Evolutionary conservation across 2,888 invertebrate species (phyloP).

Genomic region (Cosmia trapezina): DNA sequence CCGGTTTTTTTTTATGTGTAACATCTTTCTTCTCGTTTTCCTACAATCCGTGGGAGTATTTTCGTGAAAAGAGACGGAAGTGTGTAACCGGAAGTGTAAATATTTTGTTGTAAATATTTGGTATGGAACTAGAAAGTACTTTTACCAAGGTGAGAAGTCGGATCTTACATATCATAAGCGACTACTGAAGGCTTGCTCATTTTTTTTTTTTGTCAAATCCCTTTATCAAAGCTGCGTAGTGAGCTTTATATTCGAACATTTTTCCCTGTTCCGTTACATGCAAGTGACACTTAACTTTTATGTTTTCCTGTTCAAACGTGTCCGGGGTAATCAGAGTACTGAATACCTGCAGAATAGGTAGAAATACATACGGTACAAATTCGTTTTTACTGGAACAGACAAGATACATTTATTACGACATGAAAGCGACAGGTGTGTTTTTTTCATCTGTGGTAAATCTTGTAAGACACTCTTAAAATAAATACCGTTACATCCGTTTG

Average conservation of each 20-base stretch:
- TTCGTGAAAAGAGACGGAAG: too few species aligned
- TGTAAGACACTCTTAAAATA: too few species aligned
- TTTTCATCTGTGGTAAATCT: background rate
- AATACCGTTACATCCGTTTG: background rate
- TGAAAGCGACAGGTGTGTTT: background rate
- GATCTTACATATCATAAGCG: too few species aligned
- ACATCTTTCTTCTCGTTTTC: too few species aligned
- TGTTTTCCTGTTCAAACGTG: constrained; percentile 37
- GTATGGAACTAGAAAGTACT: too few species aligned
- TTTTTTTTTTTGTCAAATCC: constrained; percentile 1
- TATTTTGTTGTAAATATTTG: too few species aligned
- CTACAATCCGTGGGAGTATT: too few species aligned
- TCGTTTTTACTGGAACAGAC: background rate
- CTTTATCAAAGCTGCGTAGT: constrained; percentile 3
- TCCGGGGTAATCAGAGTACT: constrained; percentile 33
- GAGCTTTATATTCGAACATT: background rate
- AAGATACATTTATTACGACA: background rate
- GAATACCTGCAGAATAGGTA: background rate
- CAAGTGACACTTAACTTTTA: constrained; percentile 33
- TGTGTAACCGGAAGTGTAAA: too few species aligned
- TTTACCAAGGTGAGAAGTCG: too few species aligned
- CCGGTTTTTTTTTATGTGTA: too few species aligned
- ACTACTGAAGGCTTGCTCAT: too few species aligned
- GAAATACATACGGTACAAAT: constrained; percentile 3
- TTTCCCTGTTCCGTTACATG: background rate